Base-by-base conservation (phyloP, 2,113 vertebrate species). In the Conger conger region DNA sequence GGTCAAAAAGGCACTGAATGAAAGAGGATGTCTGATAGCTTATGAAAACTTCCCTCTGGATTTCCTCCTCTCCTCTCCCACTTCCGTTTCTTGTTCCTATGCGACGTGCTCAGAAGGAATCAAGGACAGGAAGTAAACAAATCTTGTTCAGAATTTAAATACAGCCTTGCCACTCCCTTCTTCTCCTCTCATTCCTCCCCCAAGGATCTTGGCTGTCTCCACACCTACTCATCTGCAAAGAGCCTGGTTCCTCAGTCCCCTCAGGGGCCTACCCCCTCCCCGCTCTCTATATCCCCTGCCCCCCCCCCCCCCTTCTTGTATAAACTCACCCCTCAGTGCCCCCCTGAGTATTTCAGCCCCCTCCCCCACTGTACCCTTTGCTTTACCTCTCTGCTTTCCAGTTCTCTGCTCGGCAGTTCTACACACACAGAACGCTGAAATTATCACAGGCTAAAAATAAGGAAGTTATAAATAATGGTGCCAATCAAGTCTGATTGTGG, bases 391-490 rank as follows among this genome's bases (percentile, higher is more conserved):
- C 81, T 35, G 33, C 45, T 57, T 73, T 79, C 53, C 20, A 18
- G 8, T 17, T 36, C 68, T 30, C 37, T 86, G 87, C 82, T 85
- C 86, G 23, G 63, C 86, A 81, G 50, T 81, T 82, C 30, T 73
- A 79, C 38, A 79, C 84, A 92, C 84, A 88, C 82, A 60, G 81
- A 87, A 80, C 45, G 88, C 83, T 90, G 88, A 91, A 93, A 93
- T 91, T 87, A 91, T 88, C 88, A 88, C 87, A 84, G 81, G 88
- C 93, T 92, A 92, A 93, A 93, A 92, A 94, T 93, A 94, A 92
- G 88, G 86, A 83, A 87, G 89, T 90, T 92, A 92, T 90, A 93
- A 94, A 92, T 93, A 92, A 90, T 87, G 86, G 87, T 84, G 88
- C 91, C 92, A 84, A 87, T 88, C 90, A 91, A 88, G 90, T 92